Percentiles rank a stretch among this genome's conserved stretches.
phyloP scores from a whole-genome alignment of 2,888 invertebrate species.

The Drosophila falleni region DNA sequence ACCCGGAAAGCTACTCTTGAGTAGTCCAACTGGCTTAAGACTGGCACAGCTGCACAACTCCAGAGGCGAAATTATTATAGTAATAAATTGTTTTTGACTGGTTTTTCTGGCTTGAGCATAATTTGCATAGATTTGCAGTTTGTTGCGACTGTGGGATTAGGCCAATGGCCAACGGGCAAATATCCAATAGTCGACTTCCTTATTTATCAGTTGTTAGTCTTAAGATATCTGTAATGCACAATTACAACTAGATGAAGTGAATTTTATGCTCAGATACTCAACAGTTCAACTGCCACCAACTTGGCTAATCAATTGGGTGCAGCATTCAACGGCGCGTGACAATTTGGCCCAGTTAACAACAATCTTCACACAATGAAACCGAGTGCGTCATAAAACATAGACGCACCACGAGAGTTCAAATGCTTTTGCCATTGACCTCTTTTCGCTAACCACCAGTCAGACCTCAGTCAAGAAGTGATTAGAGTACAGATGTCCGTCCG shows the following conservation, averaged over 20 bases:
- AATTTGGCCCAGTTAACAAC: conserved; percentile 48
- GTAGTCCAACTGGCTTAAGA: conserved; percentile 4
- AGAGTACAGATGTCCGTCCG: conserved; percentile 5
- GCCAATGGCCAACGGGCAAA: conserved; percentile 35
- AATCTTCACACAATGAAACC: conserved; percentile 25
- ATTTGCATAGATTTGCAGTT: conserved; percentile 71
- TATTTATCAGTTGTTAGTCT: conserved; percentile 56
- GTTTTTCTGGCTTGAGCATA: conserved; percentile 66
- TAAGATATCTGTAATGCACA: conserved; percentile 30
- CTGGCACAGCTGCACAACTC: conserved; percentile 39
- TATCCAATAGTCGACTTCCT: conserved; percentile 55
- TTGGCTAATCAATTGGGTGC: conserved; percentile 55
- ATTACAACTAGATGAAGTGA: conserved; percentile 55
- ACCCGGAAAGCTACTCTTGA: conserved; percentile 37
- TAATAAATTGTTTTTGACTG: conserved; percentile 76
- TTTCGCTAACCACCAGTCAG: conserved; percentile 33
- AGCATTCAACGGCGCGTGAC: conserved; percentile 69
- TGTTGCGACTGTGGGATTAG: conserved; percentile 46
- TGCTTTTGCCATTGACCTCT: conserved; percentile 79
- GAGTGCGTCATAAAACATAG: conserved; percentile 36
- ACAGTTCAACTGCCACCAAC: background rate
- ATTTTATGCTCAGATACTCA: conserved; percentile 10
- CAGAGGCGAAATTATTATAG: conserved; percentile 76
- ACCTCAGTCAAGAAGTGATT: conserved; percentile 7
- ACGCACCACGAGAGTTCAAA: conserved; percentile 72